Base-by-base conservation (phyloP, 64 coral and sea anemone species). In the Anthopleura sola region DNA sequence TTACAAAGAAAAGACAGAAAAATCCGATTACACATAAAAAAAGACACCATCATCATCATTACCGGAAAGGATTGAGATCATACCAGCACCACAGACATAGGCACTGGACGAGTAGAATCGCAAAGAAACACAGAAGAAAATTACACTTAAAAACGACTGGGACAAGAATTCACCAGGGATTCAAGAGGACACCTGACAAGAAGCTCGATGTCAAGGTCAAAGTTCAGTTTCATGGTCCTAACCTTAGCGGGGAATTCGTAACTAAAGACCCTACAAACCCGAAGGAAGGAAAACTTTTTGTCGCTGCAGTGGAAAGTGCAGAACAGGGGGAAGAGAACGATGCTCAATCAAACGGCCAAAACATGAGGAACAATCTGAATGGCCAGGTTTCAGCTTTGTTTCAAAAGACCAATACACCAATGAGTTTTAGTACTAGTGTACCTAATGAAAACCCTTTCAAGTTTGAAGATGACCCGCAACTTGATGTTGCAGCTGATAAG, bases 161-260 rank as follows among this genome's bases (percentile, higher is more conserved):
- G 3, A 46, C 76, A 79, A 79, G 39, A 18, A 79, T 79, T 5
- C 76, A 79, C 12, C 44, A 38, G 19, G 76, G 76, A 11, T 38
- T 44, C 19, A 83, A 83, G 50, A 55, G 49, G 23, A 55, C 82
- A 55, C 49, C 82, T 33, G 50, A 83, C 3, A 83, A 83, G 34
- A 36, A 49, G 36, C 49, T 83, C 5, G 55, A 83, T 20, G 82
- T 83, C 49, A 83, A 55, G 50, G 23, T 83, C 44, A 83, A 83
- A 60, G 82, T 83, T 5, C 82, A 83, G 29, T 56, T 83, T 49
- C 24, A 58, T 14, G 82, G 82, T 44, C 76, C 76, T 47, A 79
- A 79, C 39, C 44, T 79, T 24, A 79, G 76, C 31, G 76, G 76
- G 24, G 31, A 28, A 79, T 48, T 79, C 39, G 76, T 23, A 9